These are phyloP conservation scores for Protosalanx chinensis DNA, from an alignment of 2,797 vertebrate species.

Conservation along the genomic window DNA sequence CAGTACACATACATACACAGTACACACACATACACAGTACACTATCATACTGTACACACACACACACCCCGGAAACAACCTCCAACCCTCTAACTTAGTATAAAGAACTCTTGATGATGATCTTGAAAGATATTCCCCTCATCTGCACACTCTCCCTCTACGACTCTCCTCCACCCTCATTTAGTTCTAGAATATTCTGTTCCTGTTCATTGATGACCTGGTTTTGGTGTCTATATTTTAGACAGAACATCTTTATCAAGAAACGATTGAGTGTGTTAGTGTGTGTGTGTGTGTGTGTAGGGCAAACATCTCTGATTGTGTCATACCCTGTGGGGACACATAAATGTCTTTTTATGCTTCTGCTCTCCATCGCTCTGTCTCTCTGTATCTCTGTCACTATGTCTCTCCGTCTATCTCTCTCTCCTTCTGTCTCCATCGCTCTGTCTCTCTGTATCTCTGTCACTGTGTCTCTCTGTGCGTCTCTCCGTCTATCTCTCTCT, in stretches of 20 bases:
- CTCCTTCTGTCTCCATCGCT: not conserved
- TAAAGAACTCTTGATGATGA: no score
- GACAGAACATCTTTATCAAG: not conserved
- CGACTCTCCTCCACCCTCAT: not conserved
- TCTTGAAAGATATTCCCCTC: no score
- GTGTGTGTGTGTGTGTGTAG: not conserved
- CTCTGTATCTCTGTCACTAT: not conserved
- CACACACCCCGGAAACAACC: no score
- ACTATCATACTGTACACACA: no score
- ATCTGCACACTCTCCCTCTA: not conserved
- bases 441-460: not conserved
- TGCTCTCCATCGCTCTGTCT: conserved; percentile 3
- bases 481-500: not conserved
- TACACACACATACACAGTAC: no score
- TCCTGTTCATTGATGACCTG: conserved; percentile 3
- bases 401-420: not conserved
- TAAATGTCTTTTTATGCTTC: not conserved
- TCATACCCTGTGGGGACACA: not conserved
- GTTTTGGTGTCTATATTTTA: not conserved
- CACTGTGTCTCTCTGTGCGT: not conserved
- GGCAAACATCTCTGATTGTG: not conserved
- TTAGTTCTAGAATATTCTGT: not conserved
- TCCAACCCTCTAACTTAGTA: no score
- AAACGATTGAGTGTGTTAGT: not conserved
- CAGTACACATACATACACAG: not conserved